Evolutionary conservation across 2,113 vertebrate species (phyloP).

Genomic region (Chaetodon trifascialis): DNA sequence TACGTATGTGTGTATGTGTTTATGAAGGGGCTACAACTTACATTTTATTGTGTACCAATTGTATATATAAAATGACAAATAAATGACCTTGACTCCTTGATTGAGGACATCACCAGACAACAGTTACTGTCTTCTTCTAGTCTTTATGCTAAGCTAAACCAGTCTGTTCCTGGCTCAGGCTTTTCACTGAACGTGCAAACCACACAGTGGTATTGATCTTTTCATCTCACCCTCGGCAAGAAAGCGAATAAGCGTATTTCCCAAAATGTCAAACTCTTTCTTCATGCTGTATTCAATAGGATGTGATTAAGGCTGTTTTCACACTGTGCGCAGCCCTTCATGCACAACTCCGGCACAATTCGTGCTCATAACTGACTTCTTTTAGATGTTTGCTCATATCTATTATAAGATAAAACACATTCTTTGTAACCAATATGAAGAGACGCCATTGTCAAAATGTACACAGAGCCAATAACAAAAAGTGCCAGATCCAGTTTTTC

Average conservation of each 20-base stretch:
- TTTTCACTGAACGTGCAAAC: not conserved
- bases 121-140: not conserved
- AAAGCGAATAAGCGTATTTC: not conserved
- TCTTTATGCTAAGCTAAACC: not conserved
- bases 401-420: slow-evolving; percentile 17
- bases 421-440: slow-evolving; percentile 14
- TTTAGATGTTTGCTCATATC: slow-evolving; percentile 22
- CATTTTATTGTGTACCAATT: too few relatives aligned
- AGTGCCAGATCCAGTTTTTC: not conserved
- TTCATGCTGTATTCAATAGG: slow-evolving; percentile 2
- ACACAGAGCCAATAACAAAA: slow-evolving; percentile 24
- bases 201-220: not conserved
- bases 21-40: too few relatives aligned
- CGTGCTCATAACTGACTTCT: not conserved
- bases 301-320: slow-evolving; percentile 5
- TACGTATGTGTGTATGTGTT: too few relatives aligned
- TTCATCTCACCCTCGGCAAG: not conserved
- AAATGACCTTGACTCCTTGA: too few relatives aligned
- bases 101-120: not conserved
- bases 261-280: slow-evolving; percentile 15
- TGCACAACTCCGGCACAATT: not conserved
- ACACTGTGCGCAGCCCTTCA: not conserved
- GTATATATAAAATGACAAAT: too few relatives aligned
- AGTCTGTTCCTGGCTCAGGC: not conserved
- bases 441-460: not conserved